Conservation (phyloP, 2,888 invertebrate species). For the Megaustenia siamemsis region DNA sequence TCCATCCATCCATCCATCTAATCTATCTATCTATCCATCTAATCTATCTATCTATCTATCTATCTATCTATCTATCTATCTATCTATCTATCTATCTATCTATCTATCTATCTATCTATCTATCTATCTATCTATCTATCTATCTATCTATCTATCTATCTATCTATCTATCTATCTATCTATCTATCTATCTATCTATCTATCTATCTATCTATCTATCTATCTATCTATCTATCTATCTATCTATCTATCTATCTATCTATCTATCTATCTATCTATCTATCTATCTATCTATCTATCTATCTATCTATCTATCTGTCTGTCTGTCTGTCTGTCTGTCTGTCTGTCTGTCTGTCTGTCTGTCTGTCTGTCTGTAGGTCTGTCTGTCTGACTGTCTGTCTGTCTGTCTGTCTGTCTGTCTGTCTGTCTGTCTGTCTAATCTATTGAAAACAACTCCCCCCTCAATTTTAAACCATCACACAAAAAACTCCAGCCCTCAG, state of each 20-base stretch:
- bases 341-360: too few species aligned
- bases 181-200: background rate
- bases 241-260: background rate
- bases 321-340: too few species aligned
- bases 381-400: background rate
- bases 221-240: background rate
- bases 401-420: background rate
- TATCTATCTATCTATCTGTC: too few species aligned
- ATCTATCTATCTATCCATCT: too few species aligned
- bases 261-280: background rate
- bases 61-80: constrained; percentile 2
- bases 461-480: too few species aligned
- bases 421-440: background rate
- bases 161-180: background rate
- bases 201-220: background rate
- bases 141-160: constrained; percentile 13
- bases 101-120: constrained; percentile 6
- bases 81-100: background rate
- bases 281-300: background rate
- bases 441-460: too few species aligned
- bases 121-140: background rate
- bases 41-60: background rate
- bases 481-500: background rate
- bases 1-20: too few species aligned
- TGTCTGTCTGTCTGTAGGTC: background rate